Evolutionary conservation across 2,888 invertebrate genomes (phyloP), one percentile per base, ranked within the genome.

Genomic region (Tridacna crocea): DNA sequence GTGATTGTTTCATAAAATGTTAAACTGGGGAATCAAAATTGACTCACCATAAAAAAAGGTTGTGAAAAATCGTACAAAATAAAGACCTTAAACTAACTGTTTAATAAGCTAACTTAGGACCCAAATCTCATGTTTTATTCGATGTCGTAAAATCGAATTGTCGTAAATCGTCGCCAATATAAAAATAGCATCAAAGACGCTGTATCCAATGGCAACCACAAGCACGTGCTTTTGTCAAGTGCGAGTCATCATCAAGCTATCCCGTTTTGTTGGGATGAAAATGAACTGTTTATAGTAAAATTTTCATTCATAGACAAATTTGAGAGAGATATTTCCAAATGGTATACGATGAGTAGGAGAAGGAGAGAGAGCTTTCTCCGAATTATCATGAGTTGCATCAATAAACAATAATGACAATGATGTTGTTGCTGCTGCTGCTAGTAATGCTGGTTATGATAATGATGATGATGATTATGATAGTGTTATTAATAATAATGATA

Each of bases 121-220:
- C 51, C 24, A 70, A 51, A 70, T 70, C 48, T 48, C 70, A 70
- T 70, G 70, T 70, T 70, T 70, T 70, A 70, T 70, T 51, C 19
- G 70, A 51, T 51, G 26, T 70, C 70, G 70, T 70, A 70, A 70
- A 70, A 48, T 70, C 51, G 70, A 70, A 70, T 51, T 47, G 70
- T 47, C 48, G 51, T 70, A 70, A 70, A 70, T 48, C 51, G 51
- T 51, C 70, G 47, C 51, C 12, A 70, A 51, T 70, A 51, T 48
- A 51, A 70, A 36, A 70, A 70, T 24, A 22, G 22, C 70, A 70
- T 70, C 70, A 70, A 70, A 70, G 70, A 70, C 48, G 36, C 19
- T 70, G 70, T 70, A 4, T 24, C 70, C 70, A 48, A 70, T 51
- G n/a, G 70, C 70, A 70, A 70, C 70, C 70, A 24, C 70, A 70